Evolutionary conservation across 2,888 invertebrate species (phyloP).

Genomic region (Steinernema carpocapsae): DNA sequence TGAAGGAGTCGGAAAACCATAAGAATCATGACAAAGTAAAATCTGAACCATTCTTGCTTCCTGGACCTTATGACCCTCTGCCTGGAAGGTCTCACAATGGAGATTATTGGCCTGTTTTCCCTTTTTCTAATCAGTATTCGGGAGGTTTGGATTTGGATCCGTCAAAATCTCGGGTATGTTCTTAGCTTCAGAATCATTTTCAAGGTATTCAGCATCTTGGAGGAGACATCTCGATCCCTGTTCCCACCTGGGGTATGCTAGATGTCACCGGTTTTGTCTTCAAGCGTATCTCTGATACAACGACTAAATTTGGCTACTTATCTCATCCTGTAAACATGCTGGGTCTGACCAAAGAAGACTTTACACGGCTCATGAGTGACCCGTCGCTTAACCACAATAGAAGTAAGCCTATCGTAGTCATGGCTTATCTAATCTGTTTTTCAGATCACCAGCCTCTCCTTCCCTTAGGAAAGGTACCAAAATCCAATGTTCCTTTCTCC

Average conservation of each 20-base stretch:
- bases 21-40: no score
- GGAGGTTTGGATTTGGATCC: slow-evolving; percentile 62
- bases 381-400: slow-evolving; percentile 53
- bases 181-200: no score
- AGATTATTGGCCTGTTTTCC: slow-evolving; percentile 61
- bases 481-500: slow-evolving; percentile 47
- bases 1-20: no score
- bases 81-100: slow-evolving; percentile 57
- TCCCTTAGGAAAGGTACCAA: slow-evolving; percentile 52
- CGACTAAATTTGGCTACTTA: slow-evolving; percentile 55
- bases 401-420: slow-evolving; percentile 40
- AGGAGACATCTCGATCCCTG: slow-evolving; percentile 28
- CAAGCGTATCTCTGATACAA: slow-evolving; percentile 45
- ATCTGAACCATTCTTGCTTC: slow-evolving; percentile 28
- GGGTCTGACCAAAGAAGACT: slow-evolving; percentile 58
- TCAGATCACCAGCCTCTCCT: slow-evolving; percentile 52
- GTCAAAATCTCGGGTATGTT: slow-evolving; percentile 54
- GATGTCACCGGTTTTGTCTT: slow-evolving; percentile 46
- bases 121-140: slow-evolving; percentile 59
- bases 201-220: slow-evolving; percentile 35
- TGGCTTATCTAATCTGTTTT: not conserved
- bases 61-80: slow-evolving; percentile 58
- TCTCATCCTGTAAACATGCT: slow-evolving; percentile 63
- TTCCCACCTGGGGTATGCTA: slow-evolving; percentile 24
- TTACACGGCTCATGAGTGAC: slow-evolving; percentile 53